phyloP scores from a whole-genome alignment of 2,888 invertebrate genomes.

The Bombylius discolor region DNA sequence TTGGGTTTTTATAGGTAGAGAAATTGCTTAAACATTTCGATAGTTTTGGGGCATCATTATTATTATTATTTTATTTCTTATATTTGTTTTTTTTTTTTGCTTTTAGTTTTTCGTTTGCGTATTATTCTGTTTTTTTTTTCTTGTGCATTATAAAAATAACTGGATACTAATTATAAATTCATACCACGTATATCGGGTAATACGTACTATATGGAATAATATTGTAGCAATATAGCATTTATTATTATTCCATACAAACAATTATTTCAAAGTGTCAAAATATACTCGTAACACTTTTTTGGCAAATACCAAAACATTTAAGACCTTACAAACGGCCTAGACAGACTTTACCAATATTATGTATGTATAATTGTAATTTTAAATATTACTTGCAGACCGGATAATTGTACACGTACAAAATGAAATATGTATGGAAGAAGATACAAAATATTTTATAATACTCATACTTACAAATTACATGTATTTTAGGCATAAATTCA shows the following conservation, averaged over 20 bases:
- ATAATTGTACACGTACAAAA: too few relatives aligned
- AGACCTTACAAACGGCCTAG: background rate
- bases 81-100: background rate
- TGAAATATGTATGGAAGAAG: too few relatives aligned
- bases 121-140: too few relatives aligned
- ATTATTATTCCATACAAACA: conserved; percentile 18
- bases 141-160: background rate
- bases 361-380: too few relatives aligned
- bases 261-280: conserved; percentile 6
- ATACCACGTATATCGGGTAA: conserved; percentile 26
- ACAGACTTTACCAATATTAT: background rate
- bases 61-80: background rate
- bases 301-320: background rate
- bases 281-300: conserved; percentile 6
- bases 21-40: conserved; percentile 4
- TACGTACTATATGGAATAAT: too few relatives aligned
- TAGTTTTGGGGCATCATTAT: background rate
- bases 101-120: background rate
- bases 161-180: conserved; percentile 16
- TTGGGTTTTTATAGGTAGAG: conserved; percentile 30
- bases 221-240: conserved; percentile 8
- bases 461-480: too few relatives aligned
- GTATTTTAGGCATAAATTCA: too few relatives aligned
- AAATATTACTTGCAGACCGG: too few relatives aligned
- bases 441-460: too few relatives aligned